Evolutionary conservation across 2,113 vertebrate species (phyloP), one percentile per base, ranked within the genome.

Genomic region (Anguilla rostrata): DNA sequence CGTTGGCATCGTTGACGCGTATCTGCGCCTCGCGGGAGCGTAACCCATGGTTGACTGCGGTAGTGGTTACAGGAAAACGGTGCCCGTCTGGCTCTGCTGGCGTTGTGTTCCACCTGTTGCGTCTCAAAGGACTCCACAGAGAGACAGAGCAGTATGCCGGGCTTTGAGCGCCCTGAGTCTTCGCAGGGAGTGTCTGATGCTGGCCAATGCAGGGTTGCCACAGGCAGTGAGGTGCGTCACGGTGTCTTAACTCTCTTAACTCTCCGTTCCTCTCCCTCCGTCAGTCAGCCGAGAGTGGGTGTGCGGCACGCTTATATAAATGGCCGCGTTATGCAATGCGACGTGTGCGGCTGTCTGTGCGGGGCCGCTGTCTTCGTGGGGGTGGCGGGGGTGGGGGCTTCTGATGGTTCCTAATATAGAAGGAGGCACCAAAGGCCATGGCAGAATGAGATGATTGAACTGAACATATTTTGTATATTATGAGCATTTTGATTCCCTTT

Each of bases 201-300:
- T 6, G 80, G 75, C 57, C 39, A 40, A 85, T 0, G 49, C 78
- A 85, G 11, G 49, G 78, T 85, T 85, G 49, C 78, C 39, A 85
- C 60, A 81, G 84, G 84, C 84, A 85, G 75, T 26, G 78, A 22
- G 63, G 57, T 82, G 84, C 22, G 57, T 84, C 43, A 39, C 84
- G 82, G 22, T 15, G 7, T 83, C 78, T 83, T 43, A 49, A 78
- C 39, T 49, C 86, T 63, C 22, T 49, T n/a, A 34, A 20, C 26
- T 49, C 46, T 85, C n/a, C 39, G 41, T 63, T 29, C 7, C 86
- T 85, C 87, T 78, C 83, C 57, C 78, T 85, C 83, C 86, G 87
- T 90, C 87, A 89, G 92, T 92, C 90, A 89, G 75, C 87, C 92
- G 87, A 43, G 89, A 92, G 93, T 94, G 93, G 94, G 92, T 88